phyloP scores from a whole-genome alignment of 2,113 vertebrate genomes.

The Silurus asotus region DNA sequence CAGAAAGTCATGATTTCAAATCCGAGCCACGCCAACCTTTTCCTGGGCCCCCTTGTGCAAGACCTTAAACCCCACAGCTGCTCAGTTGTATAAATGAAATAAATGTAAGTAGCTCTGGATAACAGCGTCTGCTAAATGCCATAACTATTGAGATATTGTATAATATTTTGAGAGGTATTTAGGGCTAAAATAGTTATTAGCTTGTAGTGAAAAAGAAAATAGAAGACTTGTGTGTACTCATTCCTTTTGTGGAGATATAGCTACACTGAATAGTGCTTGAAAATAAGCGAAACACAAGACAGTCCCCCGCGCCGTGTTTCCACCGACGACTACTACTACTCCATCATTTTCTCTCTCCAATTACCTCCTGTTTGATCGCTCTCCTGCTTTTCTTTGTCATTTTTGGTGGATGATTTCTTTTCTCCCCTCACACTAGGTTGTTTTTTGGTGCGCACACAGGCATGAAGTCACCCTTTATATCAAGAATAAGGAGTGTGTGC shows the following conservation, averaged over 20 bases:
- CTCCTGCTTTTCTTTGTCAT: conserved; percentile 17
- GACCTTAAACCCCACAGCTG: too few relatives aligned
- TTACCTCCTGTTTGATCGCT: conserved; percentile 18
- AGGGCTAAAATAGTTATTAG: neutral
- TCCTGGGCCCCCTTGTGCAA: too few relatives aligned
- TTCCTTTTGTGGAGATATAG: neutral
- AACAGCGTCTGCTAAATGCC: too few relatives aligned
- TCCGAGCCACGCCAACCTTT: too few relatives aligned
- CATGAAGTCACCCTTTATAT: conserved; percentile 44
- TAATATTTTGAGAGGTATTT: neutral
- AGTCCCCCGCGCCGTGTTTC: neutral
- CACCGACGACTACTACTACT: conserved; percentile 10
- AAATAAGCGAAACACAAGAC: neutral
- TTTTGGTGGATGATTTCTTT: conserved; percentile 27
- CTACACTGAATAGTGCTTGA: neutral
- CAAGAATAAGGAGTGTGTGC: conserved; percentile 43
- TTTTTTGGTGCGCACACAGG: conserved; percentile 39
- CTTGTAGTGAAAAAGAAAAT: neutral
- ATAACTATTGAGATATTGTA: neutral
- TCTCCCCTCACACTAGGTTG: conserved; percentile 23
- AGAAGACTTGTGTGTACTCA: too few relatives aligned
- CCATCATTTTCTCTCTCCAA: conserved; percentile 22
- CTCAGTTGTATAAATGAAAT: too few relatives aligned
- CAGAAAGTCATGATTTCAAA: too few relatives aligned
- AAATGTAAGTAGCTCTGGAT: too few relatives aligned